phyloP scores from a whole-genome alignment of 1,140 invertebrate species.

The Pantala flavescens region DNA sequence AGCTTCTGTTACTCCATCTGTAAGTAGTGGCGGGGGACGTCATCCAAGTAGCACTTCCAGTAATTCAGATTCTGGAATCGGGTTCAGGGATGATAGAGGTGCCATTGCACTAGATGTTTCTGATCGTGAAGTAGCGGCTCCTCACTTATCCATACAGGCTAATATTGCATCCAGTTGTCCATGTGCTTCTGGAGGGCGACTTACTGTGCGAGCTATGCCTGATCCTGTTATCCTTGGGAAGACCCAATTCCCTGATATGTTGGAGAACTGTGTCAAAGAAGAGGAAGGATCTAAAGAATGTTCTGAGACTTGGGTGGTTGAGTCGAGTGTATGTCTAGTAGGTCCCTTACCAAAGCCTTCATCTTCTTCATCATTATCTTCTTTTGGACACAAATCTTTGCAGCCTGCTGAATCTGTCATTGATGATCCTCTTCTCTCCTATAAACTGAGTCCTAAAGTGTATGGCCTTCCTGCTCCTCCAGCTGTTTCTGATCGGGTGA shows the following conservation, averaged over 20 bases:
- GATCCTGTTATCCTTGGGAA: conserved; percentile 29
- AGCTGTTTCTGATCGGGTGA: conserved; percentile 11
- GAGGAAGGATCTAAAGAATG: conserved; percentile 11
- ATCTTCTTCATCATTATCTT: neutral
- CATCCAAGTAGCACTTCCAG: conserved; percentile 67
- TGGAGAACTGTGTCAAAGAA: neutral
- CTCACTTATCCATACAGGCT: neutral
- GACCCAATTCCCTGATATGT: conserved; percentile 18
- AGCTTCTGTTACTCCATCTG: conserved; percentile 62
- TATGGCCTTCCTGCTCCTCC: conserved; percentile 30
- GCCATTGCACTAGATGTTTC: conserved; percentile 25
- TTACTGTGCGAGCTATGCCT: conserved; percentile 44
- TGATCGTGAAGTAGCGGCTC: neutral
- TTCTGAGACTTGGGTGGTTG: conserved; percentile 15
- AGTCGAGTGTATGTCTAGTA: neutral
- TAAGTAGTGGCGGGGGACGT: conserved; percentile 23
- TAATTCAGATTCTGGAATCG: conserved; percentile 90
- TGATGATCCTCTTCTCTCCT: conserved; percentile 19
- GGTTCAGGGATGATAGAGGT: conserved; percentile 76
- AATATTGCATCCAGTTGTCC: conserved; percentile 25
- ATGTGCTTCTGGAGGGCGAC: conserved; percentile 36
- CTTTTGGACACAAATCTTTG: neutral
- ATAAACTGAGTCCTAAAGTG: conserved; percentile 43
- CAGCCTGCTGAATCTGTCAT: neutral
- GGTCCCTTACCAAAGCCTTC: neutral